Percentiles rank a stretch among this genome's conserved stretches.
These are phyloP conservation scores for Hyposmocoma kahamanoa DNA, from an alignment of 1,140 invertebrate genomes.

Conservation along the genomic window DNA sequence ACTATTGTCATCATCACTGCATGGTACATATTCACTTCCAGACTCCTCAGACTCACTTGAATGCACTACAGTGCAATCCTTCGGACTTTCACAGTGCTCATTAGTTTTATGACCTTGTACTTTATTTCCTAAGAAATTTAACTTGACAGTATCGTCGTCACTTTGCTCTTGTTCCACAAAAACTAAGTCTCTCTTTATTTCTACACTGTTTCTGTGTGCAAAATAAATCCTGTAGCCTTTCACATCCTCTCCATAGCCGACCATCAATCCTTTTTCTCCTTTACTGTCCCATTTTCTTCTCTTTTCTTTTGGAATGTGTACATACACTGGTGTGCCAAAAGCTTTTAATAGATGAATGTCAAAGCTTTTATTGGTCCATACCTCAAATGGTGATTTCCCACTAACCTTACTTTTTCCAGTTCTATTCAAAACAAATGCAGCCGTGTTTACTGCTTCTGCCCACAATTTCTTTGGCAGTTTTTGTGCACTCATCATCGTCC, in stretches of 20 bases:
- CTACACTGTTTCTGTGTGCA: not conserved
- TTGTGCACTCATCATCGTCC: slow-evolving; percentile 21
- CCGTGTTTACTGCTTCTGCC: slow-evolving; percentile 39
- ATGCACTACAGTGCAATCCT: too few relatives aligned
- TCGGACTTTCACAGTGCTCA: too few relatives aligned
- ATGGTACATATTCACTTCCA: not conserved
- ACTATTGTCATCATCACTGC: not conserved
- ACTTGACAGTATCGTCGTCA: too few relatives aligned
- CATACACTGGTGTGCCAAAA: slow-evolving; percentile 35
- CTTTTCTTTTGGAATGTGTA: slow-evolving; percentile 32
- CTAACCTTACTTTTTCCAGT: slow-evolving; percentile 26
- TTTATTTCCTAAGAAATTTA: not conserved
- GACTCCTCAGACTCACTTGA: too few relatives aligned
- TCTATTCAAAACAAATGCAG: slow-evolving; percentile 35
- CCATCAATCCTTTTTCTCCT: slow-evolving; percentile 23
- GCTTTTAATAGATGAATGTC: slow-evolving; percentile 19
- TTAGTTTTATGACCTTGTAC: not conserved
- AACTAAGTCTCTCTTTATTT: slow-evolving; percentile 3
- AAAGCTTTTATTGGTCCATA: too few relatives aligned
- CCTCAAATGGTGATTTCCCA: slow-evolving; percentile 33
- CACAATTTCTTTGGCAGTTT: slow-evolving; percentile 26
- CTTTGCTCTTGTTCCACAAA: too few relatives aligned
- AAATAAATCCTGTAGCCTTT: slow-evolving; percentile 3
- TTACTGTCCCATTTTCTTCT: slow-evolving; percentile 30
- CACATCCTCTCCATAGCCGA: slow-evolving; percentile 26